Conservation (phyloP, 2,113 vertebrate genomes). For the Bubo scandiacus region DNA sequence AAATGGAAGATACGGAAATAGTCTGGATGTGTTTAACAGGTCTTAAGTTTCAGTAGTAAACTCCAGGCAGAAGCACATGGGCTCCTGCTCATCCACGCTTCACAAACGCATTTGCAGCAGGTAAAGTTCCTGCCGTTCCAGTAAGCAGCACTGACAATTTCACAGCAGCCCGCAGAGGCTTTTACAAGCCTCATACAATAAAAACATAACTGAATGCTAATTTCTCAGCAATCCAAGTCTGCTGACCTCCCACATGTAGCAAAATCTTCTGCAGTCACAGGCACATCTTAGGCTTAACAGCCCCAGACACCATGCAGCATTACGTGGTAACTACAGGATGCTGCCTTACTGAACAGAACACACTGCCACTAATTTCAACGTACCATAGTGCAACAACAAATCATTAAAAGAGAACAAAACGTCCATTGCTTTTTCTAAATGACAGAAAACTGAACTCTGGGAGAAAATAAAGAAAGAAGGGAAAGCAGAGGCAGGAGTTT, state of each 20-base stretch:
- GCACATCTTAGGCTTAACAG: neutral
- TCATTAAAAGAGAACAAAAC: neutral
- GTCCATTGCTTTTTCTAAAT: neutral
- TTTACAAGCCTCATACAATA: neutral
- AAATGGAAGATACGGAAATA: neutral
- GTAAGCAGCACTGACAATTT: neutral
- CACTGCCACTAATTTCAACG: accelerated
- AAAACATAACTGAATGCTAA: neutral
- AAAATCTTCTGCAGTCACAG: neutral
- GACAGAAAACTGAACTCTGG: neutral
- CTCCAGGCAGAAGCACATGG: neutral
- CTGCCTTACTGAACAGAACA: neutral
- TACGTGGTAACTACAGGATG: neutral
- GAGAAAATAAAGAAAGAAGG: neutral
- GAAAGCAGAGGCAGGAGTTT: neutral
- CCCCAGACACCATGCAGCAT: neutral
- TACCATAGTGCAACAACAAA: neutral
- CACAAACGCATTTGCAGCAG: neutral
- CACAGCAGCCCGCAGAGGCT: neutral
- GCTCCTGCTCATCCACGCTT: neutral
- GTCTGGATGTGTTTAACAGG: neutral
- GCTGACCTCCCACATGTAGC: neutral
- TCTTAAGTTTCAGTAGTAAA: neutral
- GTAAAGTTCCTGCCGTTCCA: neutral
- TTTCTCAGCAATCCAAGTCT: neutral